Evolutionary conservation across 2,113 vertebrate species (phyloP), one percentile per base, ranked within the genome.

Genomic region (Nannobrachium achirus): DNA sequence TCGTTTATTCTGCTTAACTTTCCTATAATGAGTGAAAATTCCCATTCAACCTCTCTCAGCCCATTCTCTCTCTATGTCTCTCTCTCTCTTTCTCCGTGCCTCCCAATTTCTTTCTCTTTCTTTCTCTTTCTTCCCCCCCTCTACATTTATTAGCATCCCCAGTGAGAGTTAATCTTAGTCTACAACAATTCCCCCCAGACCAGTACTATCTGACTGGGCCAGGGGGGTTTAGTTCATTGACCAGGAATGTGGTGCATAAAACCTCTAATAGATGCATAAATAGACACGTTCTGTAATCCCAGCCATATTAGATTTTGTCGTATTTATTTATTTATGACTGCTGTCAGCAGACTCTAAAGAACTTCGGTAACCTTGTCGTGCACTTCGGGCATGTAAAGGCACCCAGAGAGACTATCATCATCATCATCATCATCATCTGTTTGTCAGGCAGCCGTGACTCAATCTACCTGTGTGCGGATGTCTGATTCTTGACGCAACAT

Each of bases 1-100:
- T 33, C 3, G 63, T 63, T 41, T 62, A n/a, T 79, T 50, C 41
- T 8, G 3, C 68, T 75, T 71, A 79, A 72, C 80, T 83, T 76
- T 69, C 72, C 39, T 78, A 25, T 25, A 20, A 56, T 45, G 63
- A 74, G 63, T 56, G 63, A 75, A 40, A 69, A 74, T 52, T 44
- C n/a, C 56, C 59, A 33, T 76, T 68, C 61, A 33, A 3, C 44
- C 44, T 64, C 39, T 49, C 15, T 20, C 44, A 16, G 42, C 9
- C 8, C 10, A 49, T 10, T 66, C 33, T 63, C 55, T 53, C 56
- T 1, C 40, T 25, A 11, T 59, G 19, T 15, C 67, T 58, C 46
- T 56, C 56, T 19, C 44, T 9, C 42, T 72, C 19, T 11, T 40
- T 25, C 5, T 15, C 38, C 19, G 33, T 20, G 15, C 18, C 33